Evolutionary conservation across 2,888 invertebrate species (phyloP).

Genomic region (Eilema caniola): DNA sequence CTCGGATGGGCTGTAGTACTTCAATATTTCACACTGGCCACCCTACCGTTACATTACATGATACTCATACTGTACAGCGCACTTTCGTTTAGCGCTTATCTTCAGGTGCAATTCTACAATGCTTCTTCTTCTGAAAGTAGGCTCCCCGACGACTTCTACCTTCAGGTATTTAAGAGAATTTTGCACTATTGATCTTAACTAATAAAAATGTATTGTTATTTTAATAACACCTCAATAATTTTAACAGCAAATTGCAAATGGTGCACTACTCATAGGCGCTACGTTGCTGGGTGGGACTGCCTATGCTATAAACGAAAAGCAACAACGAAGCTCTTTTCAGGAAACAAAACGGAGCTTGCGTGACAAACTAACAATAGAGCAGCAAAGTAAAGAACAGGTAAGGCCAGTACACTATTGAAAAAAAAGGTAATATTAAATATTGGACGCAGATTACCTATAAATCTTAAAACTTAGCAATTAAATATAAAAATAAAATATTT

Average conservation of each 20-base stretch:
- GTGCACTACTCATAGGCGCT: constrained; percentile 90
- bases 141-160: constrained; percentile 71
- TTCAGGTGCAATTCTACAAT: constrained; percentile 75
- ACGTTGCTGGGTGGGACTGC: constrained; percentile 89
- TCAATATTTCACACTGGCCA: constrained; percentile 91
- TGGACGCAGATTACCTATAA: not conserved
- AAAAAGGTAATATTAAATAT: not conserved
- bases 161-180: constrained; percentile 65
- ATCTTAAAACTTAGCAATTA: not conserved
- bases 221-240: constrained; percentile 23
- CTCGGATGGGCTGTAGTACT: constrained; percentile 92
- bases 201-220: not conserved
- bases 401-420: not conserved
- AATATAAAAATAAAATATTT: not conserved
- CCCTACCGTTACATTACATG: constrained; percentile 88
- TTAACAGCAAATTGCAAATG: constrained; percentile 90
- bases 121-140: constrained; percentile 67
- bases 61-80: constrained; percentile 69
- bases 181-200: not conserved
- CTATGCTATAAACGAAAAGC: constrained; percentile 92
- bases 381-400: constrained; percentile 97
- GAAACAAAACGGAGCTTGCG: constrained; percentile 96
- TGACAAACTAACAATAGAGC: constrained; percentile 96
- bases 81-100: constrained; percentile 67
- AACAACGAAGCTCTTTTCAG: constrained; percentile 95